Evolutionary conservation across 2,888 invertebrate species (phyloP).

Genomic region (Maniola hyperantus): DNA sequence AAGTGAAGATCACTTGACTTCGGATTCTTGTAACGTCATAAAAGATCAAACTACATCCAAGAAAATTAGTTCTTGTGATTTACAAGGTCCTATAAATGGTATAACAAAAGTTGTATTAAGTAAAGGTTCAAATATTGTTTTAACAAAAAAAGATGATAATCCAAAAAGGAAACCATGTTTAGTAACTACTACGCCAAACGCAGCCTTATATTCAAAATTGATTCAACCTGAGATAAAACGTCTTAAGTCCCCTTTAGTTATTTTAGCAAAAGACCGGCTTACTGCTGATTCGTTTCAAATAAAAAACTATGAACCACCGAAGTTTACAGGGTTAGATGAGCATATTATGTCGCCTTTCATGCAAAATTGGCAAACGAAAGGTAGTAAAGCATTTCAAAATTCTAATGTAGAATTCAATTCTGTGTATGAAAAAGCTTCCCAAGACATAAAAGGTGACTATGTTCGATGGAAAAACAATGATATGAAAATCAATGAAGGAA

Average conservation of each 20-base stretch:
- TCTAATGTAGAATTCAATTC: neutral
- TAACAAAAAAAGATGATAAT: slow-evolving; percentile 33
- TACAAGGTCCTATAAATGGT: slow-evolving; percentile 45
- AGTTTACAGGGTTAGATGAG: slow-evolving; percentile 61
- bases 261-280: slow-evolving; percentile 65
- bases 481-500: slow-evolving; percentile 3
- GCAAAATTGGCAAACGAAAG: slow-evolving; percentile 54
- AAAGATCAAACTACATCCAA: slow-evolving; percentile 11
- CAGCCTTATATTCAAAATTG: slow-evolving; percentile 48
- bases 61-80: slow-evolving; percentile 22
- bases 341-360: slow-evolving; percentile 75
- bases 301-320: slow-evolving; percentile 50
- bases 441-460: neutral
- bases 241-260: slow-evolving; percentile 61
- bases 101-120: slow-evolving; percentile 53
- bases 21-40: slow-evolving; percentile 20
- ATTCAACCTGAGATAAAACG: slow-evolving; percentile 61
- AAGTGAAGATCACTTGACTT: slow-evolving; percentile 7
- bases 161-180: slow-evolving; percentile 47
- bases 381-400: slow-evolving; percentile 28
- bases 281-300: slow-evolving; percentile 51
- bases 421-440: neutral
- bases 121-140: slow-evolving; percentile 43
- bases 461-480: neutral
- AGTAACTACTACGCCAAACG: slow-evolving; percentile 48